These are phyloP conservation scores for Leptobrachium leishanense DNA, from an alignment of 2,113 vertebrate species.

Conservation along the genomic window DNA sequence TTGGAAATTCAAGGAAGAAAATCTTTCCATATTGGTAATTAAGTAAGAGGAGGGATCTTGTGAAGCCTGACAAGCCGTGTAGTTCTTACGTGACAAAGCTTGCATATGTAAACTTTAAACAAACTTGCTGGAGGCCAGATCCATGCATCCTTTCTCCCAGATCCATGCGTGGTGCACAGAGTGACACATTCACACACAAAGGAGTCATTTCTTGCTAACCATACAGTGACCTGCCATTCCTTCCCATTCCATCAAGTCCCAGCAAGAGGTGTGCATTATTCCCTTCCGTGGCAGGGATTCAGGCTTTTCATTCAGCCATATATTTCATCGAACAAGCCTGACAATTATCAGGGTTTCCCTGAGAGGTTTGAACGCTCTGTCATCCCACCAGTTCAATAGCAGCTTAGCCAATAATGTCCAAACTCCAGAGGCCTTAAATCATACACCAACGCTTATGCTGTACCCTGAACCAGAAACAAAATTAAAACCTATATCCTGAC, in stretches of 20 bases:
- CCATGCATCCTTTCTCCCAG: not conserved
- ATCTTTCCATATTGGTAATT: too few species aligned
- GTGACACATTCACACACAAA: constrained; percentile 34
- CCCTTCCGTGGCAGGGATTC: not conserved
- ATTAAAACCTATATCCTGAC: too few species aligned
- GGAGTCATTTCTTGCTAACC: constrained; percentile 41
- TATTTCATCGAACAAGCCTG: too few species aligned
- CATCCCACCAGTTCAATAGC: too few species aligned
- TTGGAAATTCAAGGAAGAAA: too few species aligned
- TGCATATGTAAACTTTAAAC: constrained; percentile 10
- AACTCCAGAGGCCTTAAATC: too few species aligned
- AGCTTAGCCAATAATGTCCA: too few species aligned
- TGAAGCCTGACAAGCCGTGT: not conserved
- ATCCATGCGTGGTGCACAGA: constrained; percentile 14
- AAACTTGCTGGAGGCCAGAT: constrained; percentile 24
- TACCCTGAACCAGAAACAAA: too few species aligned
- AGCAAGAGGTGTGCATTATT: constrained; percentile 23
- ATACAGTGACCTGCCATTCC: constrained; percentile 37
- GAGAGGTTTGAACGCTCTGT: too few species aligned
- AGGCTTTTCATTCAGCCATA: too few species aligned
- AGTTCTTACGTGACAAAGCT: constrained; percentile 18
- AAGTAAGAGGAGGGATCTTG: not conserved
- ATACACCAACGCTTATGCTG: too few species aligned
- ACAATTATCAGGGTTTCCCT: too few species aligned
- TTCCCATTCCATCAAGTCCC: constrained; percentile 31